Evolutionary conservation across 2,113 vertebrate species (phyloP), one percentile per base, ranked within the genome.

Genomic region (Hydrolagus affinis): DNA sequence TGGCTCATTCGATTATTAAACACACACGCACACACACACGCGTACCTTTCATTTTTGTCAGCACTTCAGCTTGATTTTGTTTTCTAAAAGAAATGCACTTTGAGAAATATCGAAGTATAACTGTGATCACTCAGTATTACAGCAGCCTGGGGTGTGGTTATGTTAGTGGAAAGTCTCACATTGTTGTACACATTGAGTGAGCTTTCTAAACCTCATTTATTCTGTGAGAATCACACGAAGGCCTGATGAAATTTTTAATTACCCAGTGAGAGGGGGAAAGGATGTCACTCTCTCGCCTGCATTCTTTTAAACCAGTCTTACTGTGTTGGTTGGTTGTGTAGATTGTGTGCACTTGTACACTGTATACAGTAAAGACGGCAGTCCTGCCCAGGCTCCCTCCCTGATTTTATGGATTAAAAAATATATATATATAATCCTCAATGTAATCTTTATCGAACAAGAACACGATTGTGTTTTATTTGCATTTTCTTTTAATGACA

Each of bases 21-120:
- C 62, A 66, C 6, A 77, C 19, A 60, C n/a, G n/a, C n/a, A n/a
- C n/a, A n/a, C n/a, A n/a, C n/a, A n/a, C n/a, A 30, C 77, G 30
- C 23, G 21, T 28, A 66, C 17, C 9, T 68, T 32, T 83, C 30
- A 32, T 75, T 75, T 57, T 30, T 56, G n/a, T 83, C 28, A 83
- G 78, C 78, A 83, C 78, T 83, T 83, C 78, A 83, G 78, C 66
- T 83, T 66, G 66, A 62, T 83, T 83, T 83, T n/a, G n/a, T 83
- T 77, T 83, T 68, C 10, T 15, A 69, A 44, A 44, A 44, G 44
- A 44, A 30, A 83, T 66, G 78, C 78, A 83, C 78, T 83, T 83
- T 83, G 78, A 83, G 78, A 83, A 66, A 21, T 68, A 83, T 83
- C 60, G 17, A 32, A 83, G 25, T 62, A 64, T 83, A 83, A 68